Evolutionary conservation across 2,888 invertebrate species (phyloP).

Genomic region (Eupithecia abbreviata): DNA sequence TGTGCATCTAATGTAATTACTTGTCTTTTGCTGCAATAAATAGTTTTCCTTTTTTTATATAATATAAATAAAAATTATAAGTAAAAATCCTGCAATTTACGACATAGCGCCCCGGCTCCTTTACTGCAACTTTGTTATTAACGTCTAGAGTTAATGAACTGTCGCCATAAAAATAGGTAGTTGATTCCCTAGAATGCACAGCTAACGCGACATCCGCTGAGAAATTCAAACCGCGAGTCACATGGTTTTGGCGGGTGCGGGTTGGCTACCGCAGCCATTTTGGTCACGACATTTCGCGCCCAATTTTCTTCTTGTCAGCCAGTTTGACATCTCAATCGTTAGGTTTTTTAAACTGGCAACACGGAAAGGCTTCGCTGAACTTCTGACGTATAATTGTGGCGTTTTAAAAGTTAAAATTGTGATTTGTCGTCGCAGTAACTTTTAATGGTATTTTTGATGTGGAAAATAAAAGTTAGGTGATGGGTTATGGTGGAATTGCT

Average conservation of each 20-base stretch:
- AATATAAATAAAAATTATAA: background rate
- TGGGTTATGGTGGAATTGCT: conserved; percentile 27
- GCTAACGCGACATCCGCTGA: conserved; percentile 61
- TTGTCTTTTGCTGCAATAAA: too few relatives aligned
- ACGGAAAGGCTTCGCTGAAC: conserved; percentile 52
- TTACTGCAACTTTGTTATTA: conserved; percentile 8
- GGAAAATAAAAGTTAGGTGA: conserved; percentile 34
- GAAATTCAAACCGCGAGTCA: conserved; percentile 67
- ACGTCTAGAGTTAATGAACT: conserved; percentile 40
- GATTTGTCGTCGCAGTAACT: conserved; percentile 42
- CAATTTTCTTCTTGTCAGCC: conserved; percentile 75
- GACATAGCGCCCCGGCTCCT: background rate
- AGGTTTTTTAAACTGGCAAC: conserved; percentile 48
- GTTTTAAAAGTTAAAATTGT: conserved; percentile 40
- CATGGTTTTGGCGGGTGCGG: conserved; percentile 69
- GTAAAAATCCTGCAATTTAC: background rate
- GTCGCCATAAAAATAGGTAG: conserved; percentile 41
- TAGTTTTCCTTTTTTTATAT: too few relatives aligned
- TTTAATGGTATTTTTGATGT: conserved; percentile 35
- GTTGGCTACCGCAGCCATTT: conserved; percentile 59
- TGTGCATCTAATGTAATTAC: too few relatives aligned
- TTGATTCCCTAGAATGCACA: conserved; percentile 60
- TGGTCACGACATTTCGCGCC: conserved; percentile 74
- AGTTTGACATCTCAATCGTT: conserved; percentile 72
- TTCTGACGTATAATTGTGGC: conserved; percentile 50